phyloP scores from a whole-genome alignment of 2,797 vertebrate genomes.

The Mionectes olivaceus region DNA sequence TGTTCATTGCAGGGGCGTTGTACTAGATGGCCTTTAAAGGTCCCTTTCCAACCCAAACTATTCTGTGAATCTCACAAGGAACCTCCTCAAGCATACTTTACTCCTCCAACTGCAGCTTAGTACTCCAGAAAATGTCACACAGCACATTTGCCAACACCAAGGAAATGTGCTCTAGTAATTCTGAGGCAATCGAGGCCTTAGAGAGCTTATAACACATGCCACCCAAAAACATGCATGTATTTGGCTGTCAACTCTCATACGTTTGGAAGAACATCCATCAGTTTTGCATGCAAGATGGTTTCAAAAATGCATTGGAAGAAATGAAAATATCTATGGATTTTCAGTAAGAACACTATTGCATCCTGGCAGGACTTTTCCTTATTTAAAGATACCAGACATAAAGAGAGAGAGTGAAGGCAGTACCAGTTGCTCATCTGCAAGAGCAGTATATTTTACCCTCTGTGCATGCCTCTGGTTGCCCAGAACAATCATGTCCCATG shows the following conservation, averaged over 20 bases:
- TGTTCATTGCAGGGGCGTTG: neutral
- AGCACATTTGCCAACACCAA: neutral
- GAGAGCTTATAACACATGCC: neutral
- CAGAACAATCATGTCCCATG: neutral
- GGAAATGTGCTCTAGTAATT: neutral
- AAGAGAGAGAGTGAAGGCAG: neutral
- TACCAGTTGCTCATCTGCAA: neutral
- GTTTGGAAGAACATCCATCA: neutral
- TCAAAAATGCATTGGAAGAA: neutral
- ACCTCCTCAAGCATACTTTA: neutral
- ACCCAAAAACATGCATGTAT: neutral
- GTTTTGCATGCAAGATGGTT: neutral
- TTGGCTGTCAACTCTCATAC: neutral
- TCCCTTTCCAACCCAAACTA: neutral
- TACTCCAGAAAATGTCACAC: neutral
- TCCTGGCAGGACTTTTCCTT: neutral
- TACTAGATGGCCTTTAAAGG: neutral
- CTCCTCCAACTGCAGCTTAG: neutral
- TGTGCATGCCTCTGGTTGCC: neutral
- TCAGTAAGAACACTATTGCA: neutral
- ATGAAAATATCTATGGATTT: neutral
- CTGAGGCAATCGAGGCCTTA: neutral
- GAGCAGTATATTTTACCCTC: neutral
- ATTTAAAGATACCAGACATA: neutral
- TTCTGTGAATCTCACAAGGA: neutral